These are phyloP conservation scores for Pheosia tremula DNA, from an alignment of 2,888 invertebrate genomes.

Conservation along the genomic window DNA sequence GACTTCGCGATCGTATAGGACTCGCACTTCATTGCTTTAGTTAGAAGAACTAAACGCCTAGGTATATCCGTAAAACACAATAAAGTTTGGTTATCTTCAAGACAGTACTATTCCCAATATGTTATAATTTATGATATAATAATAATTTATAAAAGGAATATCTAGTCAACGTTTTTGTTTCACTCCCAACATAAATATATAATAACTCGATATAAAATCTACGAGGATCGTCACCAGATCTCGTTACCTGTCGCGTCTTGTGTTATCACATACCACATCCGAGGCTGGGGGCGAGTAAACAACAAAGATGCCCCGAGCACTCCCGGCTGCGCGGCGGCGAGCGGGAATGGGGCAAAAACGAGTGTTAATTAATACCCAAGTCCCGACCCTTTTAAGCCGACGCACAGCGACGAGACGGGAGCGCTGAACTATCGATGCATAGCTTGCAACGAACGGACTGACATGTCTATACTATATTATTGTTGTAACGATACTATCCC, in stretches of 20 bases:
- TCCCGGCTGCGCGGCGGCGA: background rate
- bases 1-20: too few species aligned
- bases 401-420: background rate
- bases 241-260: background rate
- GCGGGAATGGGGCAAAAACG: background rate
- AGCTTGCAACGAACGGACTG: background rate
- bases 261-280: background rate
- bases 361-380: conserved; percentile 1
- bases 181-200: background rate
- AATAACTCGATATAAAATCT: background rate
- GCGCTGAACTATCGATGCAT: background rate
- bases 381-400: background rate
- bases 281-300: background rate
- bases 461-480: too few species aligned
- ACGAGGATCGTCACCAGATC: background rate
- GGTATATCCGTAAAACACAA: too few species aligned
- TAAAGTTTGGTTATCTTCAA: too few species aligned
- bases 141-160: too few species aligned
- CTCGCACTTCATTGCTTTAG: too few species aligned
- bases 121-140: too few species aligned
- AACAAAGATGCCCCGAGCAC: background rate
- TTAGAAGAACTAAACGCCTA: too few species aligned
- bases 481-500: too few species aligned
- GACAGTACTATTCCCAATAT: too few species aligned
- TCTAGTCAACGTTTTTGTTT: background rate